Evolutionary conservation across 1,140 invertebrate genomes (phyloP), one percentile per base, ranked within the genome.

Genomic region (Papilio xuthus): DNA sequence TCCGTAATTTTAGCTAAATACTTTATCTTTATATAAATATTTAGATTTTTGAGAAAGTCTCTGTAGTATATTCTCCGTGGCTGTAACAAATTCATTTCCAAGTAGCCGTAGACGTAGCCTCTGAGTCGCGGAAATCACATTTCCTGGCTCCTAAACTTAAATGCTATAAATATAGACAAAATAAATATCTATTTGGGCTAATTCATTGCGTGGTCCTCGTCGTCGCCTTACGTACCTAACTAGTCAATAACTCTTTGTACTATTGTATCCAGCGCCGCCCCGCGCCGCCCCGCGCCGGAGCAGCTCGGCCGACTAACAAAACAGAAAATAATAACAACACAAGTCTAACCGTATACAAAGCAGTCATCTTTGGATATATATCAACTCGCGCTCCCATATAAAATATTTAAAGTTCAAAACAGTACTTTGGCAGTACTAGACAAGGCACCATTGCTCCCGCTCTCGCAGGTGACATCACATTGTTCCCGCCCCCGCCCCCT

Each of bases 231-330:
- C 83, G 85, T 84, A 53, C 18, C 86, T 88, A 90, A 89, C 87
- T 88, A 90, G 86, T 87, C 85, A 87, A 89, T 89, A 89, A 88
- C 88, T 85, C 74, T 93, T 93, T 93, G 92, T 93, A 93, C 92
- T 93, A 92, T 93, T 83, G 89, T 88, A 89, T 86, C 69, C 77
- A 78, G 41, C 72, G 79, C 47, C 47, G 67, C 37, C 28, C 56
- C 63, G 42, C 41, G 63, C 44, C 79, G 67, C 37, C 69, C 70
- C 72, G n/a, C 44, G 7, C 77, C 71, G 74, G 69, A 42, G 56
- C 56, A 10, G 53, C 47, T 77, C 42, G 70, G 79, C 56, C 71
- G 70, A 84, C 78, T 78, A 80, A 86, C 84, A 87, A 87, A 88
- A 89, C 83, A 81, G 85, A 87, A 86, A 85, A 85, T 86, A 86